Percentiles rank a stretch among this genome's conserved stretches.
Evolutionary conservation across 2,113 vertebrate species (phyloP).

Genomic region (Aspidoscelis tigris): DNA sequence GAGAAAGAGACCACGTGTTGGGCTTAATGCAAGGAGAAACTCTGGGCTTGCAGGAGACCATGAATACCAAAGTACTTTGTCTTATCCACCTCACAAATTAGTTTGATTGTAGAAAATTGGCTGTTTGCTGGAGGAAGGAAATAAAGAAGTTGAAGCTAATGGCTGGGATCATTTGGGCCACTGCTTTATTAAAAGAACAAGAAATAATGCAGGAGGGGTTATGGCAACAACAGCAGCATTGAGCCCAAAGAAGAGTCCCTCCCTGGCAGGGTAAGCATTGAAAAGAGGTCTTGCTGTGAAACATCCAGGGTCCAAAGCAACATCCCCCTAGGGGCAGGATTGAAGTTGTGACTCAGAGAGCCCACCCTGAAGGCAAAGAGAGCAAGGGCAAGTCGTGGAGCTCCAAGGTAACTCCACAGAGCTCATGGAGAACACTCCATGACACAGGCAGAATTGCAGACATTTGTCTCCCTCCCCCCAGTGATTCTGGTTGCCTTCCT

Average conservation of each 20-base stretch:
- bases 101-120: slow-evolving; percentile 31
- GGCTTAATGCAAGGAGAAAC: slow-evolving; percentile 51
- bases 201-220: background rate
- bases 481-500: too few relatives aligned
- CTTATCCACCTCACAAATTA: slow-evolving; percentile 42
- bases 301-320: too few relatives aligned
- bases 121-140: slow-evolving; percentile 18
- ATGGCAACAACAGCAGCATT: background rate
- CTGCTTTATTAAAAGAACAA: slow-evolving; percentile 17
- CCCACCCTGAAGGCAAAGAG: too few relatives aligned
- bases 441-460: too few relatives aligned
- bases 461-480: too few relatives aligned
- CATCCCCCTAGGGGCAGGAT: too few relatives aligned
- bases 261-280: background rate
- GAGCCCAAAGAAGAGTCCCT: background rate
- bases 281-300: too few relatives aligned
- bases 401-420: too few relatives aligned
- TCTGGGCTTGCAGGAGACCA: slow-evolving; percentile 54
- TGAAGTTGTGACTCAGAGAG: too few relatives aligned
- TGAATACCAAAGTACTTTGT: slow-evolving; percentile 48
- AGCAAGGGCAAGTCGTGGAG: too few relatives aligned
- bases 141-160: background rate
- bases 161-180: background rate
- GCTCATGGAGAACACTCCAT: too few relatives aligned
- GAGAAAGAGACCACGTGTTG: slow-evolving; percentile 57